Percentiles rank a stretch among this genome's conserved stretches.
These are phyloP conservation scores for Hestina assimilis DNA, from an alignment of 1,140 invertebrate genomes.

Conservation along the genomic window DNA sequence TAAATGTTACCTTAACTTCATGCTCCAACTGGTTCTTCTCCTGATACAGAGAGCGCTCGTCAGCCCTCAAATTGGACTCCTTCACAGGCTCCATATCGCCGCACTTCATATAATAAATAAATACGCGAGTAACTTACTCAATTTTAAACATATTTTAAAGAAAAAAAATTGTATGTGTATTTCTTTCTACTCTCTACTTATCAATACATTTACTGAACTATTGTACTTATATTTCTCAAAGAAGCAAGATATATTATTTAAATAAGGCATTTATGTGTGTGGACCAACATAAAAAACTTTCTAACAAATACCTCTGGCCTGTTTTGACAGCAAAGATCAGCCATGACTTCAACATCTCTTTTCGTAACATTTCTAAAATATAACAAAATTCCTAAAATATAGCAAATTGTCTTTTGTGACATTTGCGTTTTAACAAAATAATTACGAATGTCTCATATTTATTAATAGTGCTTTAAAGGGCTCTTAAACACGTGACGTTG, in stretches of 20 bases:
- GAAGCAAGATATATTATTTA: too few relatives aligned
- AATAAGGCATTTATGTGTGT: too few relatives aligned
- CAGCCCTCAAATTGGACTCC: slow-evolving; percentile 32
- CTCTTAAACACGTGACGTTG: too few relatives aligned
- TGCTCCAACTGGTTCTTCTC: slow-evolving; percentile 46
- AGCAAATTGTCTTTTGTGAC: too few relatives aligned
- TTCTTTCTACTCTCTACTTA: too few relatives aligned
- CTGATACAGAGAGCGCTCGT: slow-evolving; percentile 34
- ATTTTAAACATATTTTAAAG: neutral
- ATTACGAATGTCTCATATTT: too few relatives aligned
- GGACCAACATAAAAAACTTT: slow-evolving; percentile 35
- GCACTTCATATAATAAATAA: slow-evolving; percentile 11
- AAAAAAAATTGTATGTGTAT: too few relatives aligned
- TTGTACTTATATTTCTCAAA: too few relatives aligned
- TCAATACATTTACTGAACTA: too few relatives aligned
- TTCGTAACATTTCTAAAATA: slow-evolving; percentile 46
- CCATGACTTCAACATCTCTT: slow-evolving; percentile 52
- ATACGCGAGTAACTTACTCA: neutral
- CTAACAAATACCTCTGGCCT: slow-evolving; percentile 36
- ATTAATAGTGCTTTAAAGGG: too few relatives aligned
- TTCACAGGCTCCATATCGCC: slow-evolving; percentile 50
- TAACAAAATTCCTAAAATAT: too few relatives aligned
- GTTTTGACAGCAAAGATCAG: slow-evolving; percentile 41
- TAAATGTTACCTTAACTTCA: slow-evolving; percentile 39
- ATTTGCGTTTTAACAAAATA: too few relatives aligned